Conservation (phyloP, 2,797 vertebrate species). For the Fistularia tabacaria region DNA sequence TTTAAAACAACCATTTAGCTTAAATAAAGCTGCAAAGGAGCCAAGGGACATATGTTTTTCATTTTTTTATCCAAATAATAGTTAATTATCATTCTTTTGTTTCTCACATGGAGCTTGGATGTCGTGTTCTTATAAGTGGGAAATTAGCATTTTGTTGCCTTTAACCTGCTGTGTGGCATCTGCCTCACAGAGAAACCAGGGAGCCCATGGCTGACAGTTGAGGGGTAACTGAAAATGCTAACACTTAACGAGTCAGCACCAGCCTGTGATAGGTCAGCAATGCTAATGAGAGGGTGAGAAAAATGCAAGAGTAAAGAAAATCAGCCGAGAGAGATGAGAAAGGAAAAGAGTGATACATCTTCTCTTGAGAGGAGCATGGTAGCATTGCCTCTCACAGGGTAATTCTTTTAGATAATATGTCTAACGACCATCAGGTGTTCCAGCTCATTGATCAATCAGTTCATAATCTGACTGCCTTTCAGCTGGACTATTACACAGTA, state of each 20-base stretch:
- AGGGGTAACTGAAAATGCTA: conserved; percentile 62
- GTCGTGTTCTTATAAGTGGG: conserved; percentile 16
- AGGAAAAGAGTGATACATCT: conserved; percentile 46
- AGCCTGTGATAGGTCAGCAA: conserved; percentile 55
- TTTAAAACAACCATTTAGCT: conserved; percentile 73
- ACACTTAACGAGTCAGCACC: conserved; percentile 65
- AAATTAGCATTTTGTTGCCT: conserved; percentile 68
- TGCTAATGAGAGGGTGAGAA: conserved; percentile 41
- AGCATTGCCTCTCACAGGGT: conserved; percentile 17
- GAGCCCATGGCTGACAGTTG: conserved; percentile 43
- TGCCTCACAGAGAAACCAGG: conserved; percentile 51
- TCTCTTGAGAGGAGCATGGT: conserved; percentile 32
- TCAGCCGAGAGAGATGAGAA: neutral
- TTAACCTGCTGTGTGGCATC: conserved; percentile 66
- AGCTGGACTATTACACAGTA: conserved; percentile 28
- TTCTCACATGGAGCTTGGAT: conserved; percentile 34
- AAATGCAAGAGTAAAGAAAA: conserved; percentile 10
- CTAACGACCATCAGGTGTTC: conserved; percentile 53
- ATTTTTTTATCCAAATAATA: conserved; percentile 15
- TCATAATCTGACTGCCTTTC: conserved; percentile 59
- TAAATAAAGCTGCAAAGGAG: conserved; percentile 75
- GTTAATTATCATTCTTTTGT: conserved; percentile 20
- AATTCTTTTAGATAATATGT: conserved; percentile 42
- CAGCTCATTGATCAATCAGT: conserved; percentile 56
- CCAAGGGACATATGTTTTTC: conserved; percentile 17